Conservation (phyloP, 2,888 invertebrate species). For the Coelogynopora nodosa region DNA sequence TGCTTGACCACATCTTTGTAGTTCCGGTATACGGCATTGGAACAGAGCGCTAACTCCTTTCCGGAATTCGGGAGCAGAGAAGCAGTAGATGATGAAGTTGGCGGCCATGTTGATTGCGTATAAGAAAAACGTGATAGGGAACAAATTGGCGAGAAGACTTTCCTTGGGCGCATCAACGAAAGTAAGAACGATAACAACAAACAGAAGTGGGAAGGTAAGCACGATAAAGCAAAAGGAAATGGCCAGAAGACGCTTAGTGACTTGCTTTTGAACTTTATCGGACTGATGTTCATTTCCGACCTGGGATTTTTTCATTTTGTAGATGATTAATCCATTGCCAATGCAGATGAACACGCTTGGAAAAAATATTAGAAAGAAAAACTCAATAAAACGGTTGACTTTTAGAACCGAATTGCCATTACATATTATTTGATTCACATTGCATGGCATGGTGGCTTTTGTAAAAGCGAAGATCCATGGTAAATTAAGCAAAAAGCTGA, state of each 20-base stretch:
- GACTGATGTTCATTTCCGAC: constrained; percentile 17
- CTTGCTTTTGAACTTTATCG: background rate
- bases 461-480: constrained; percentile 39
- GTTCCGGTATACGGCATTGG: background rate
- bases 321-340: constrained; percentile 36
- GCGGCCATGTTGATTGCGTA: constrained; percentile 39
- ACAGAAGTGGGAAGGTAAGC: constrained; percentile 38
- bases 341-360: constrained; percentile 38
- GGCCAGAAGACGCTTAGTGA: constrained; percentile 33
- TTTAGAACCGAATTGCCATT: constrained; percentile 6
- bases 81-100: constrained; percentile 44
- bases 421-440: background rate
- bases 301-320: background rate
- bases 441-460: background rate
- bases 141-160: constrained; percentile 39
- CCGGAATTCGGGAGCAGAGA: constrained; percentile 43
- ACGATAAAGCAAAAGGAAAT: constrained; percentile 43
- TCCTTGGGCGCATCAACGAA: background rate
- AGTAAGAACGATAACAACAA: constrained; percentile 35
- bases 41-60: constrained; percentile 35
- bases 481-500: constrained; percentile 35
- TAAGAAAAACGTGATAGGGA: constrained; percentile 33
- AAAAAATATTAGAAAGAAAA: constrained; percentile 28
- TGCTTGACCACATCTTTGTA: background rate
- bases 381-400: constrained; percentile 38